Evolutionary conservation across 1,140 invertebrate species (phyloP), one percentile per base, ranked within the genome.

Genomic region (Andrena cerasifolii): DNA sequence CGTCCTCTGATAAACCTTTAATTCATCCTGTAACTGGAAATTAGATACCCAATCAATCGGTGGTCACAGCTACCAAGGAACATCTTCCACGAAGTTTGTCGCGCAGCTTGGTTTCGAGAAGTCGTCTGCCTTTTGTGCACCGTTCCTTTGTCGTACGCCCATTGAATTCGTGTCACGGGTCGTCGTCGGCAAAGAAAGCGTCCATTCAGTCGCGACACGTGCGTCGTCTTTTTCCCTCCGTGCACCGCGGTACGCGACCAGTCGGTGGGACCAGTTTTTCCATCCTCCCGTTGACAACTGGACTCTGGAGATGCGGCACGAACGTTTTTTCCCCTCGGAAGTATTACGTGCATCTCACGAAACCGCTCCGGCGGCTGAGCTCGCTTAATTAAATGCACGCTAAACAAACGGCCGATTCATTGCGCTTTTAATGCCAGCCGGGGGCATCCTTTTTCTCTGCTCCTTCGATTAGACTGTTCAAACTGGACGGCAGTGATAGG

Each of bases 131-230:
- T 61, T 77, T 77, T 71, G 74, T 70, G 1, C 54, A 7, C 66
- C 3, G 40, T 63, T 45, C 28, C 66, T 72, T 72, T 47, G 40
- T 72, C 76, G 67, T 56, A 56, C 36, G 3, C 21, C n/a, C 43
- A 65, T 70, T 56, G 73, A 59, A 68, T 77, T 76, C 61, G 78
- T 80, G 78, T 80, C 73, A 77, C 58, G 36, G 73, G 78, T 77
- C 78, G 78, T 77, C 78, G 71, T 45, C 65, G 59, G 24, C 24
- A 24, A 68, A 40, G 51, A 63, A 74, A 66, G 63, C 72, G 18
- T 56, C 51, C 59, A 56, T 62, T 75, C 78, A 58, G 56, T 45
- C 58, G 36, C 40, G 78, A 67, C 78, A 77, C 78, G 73, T 70
- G 78, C 70, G 45, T 63, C 78, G 59, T 21, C 77, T 66, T 56